Evolutionary conservation across 2,888 invertebrate species (phyloP).

Genomic region (Thecophora atra): DNA sequence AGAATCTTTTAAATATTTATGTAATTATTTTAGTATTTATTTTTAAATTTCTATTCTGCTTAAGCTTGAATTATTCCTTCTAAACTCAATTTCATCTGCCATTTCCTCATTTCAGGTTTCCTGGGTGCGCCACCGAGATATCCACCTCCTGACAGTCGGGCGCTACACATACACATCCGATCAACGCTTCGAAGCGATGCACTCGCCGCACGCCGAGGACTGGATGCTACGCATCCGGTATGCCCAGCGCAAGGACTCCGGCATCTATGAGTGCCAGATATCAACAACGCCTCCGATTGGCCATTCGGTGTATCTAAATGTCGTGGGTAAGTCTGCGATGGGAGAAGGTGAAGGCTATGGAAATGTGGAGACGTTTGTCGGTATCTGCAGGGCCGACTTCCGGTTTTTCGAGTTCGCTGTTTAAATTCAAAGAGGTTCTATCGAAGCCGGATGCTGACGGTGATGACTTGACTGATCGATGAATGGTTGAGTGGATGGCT

Average conservation of each 20-base stretch:
- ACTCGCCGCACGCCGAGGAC: conserved; percentile 86
- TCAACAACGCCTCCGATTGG: conserved; percentile 90
- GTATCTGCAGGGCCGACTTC: no score
- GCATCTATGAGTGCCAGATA: conserved; percentile 90
- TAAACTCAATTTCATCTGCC: conserved; percentile 14
- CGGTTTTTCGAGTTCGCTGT: no score
- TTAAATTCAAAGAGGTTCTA: no score
- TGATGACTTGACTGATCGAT: conserved; percentile 16
- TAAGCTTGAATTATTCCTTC: neutral
- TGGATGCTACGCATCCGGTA: conserved; percentile 84
- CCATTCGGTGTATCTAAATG: conserved; percentile 81
- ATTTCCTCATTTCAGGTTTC: conserved; percentile 71
- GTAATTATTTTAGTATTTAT: no score
- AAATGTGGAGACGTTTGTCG: neutral
- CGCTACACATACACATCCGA: conserved; percentile 82
- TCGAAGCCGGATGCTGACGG: neutral
- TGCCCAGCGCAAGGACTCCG: conserved; percentile 78
- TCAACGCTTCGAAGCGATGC: conserved; percentile 86
- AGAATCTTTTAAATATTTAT: no score
- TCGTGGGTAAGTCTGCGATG: conserved; percentile 77
- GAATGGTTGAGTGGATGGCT: neutral
- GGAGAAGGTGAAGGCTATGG: neutral
- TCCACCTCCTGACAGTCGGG: conserved; percentile 79
- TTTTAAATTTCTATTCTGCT: neutral
- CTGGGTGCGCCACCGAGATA: conserved; percentile 81